Base-by-base conservation (phyloP, 2,113 vertebrate species). In the Blennius ocellaris region DNA sequence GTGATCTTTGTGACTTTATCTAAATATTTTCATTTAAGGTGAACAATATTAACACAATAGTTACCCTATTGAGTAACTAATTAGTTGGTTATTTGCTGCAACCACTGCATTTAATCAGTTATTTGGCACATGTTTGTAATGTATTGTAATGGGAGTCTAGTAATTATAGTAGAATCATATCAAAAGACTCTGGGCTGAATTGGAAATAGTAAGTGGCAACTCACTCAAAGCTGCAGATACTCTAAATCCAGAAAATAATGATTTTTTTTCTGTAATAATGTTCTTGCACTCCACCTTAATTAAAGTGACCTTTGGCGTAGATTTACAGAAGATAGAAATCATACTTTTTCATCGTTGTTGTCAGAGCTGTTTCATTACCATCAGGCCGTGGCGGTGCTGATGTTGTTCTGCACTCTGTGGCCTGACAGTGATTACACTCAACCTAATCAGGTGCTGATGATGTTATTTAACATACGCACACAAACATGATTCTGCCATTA, bases 321-420 rank as follows among this genome's bases (percentile, higher is more conserved):
- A 81, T 72, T 72, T 64, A 15, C 2, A 30, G 48, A 5, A 49
- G 72, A 62, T 53, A 61, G 77, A 77, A 80, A 77, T 65, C 11
- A 47, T 45, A 47, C 5, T 15, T 57, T 53, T n/a, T 64, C 41
- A 14, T 54, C 6, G 54, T 79, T 15, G 47, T 78, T 47, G 17
- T 49, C 49, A 3, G 36, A 61, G 53, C 1, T 66, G 72, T 77
- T 71, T 56, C 47, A 56, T 89, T 76, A 11, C 44, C 21, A 51
- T 51, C 37, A 55, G 10, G 15, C 39, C 51, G 56, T 50, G 16
- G 17, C 51, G 43, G 17, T 67, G 5, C 30, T 6, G 12, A 67
- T 56, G 70, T 6, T 69, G 43, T 69, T 5, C 8, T 0, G 5
- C 8, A n/a, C 38, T 62, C 21, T 0, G 56, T 70, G 65, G 64